phyloP scores from a whole-genome alignment of 2,113 vertebrate species.

The Tricholaema leucomelas region DNA sequence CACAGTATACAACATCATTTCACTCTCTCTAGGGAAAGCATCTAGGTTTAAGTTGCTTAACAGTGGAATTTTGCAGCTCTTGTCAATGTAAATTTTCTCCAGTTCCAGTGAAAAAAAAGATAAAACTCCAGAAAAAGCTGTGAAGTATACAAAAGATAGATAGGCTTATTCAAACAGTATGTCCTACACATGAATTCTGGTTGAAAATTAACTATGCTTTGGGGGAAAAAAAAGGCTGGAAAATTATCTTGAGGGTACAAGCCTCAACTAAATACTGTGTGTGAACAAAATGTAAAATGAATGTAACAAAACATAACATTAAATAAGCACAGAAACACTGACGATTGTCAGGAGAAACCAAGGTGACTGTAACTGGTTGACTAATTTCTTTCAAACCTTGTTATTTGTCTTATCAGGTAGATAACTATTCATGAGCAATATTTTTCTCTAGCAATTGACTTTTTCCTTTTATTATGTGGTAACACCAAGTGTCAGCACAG shows the following conservation, averaged over 20 bases:
- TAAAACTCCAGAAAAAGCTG: conserved; percentile 9
- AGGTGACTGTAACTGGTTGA: neutral
- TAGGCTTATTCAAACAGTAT: neutral
- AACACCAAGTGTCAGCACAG: neutral
- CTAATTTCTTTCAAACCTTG: conserved; percentile 13
- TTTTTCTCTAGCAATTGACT: conserved; percentile 3
- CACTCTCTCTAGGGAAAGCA: conserved; percentile 2
- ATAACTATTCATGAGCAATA: neutral
- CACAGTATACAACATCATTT: conserved; percentile 4
- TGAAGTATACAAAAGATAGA: neutral
- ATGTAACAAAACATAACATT: neutral
- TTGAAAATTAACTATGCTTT: neutral
- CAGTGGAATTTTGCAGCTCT: conserved; percentile 20
- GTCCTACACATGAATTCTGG: neutral
- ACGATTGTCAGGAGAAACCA: neutral
- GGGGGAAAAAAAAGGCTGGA: neutral
- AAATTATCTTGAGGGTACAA: neutral
- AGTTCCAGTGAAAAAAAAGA: neutral
- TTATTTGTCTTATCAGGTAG: conserved; percentile 14
- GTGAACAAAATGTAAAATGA: neutral
- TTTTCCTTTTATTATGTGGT: neutral
- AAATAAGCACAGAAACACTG: neutral
- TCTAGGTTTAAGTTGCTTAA: conserved; percentile 21
- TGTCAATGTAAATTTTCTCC: conserved; percentile 31
- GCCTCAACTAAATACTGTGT: neutral